These are phyloP conservation scores for Cynoglossus semilaevis DNA, from an alignment of 2,113 vertebrate species.

Conservation along the genomic window DNA sequence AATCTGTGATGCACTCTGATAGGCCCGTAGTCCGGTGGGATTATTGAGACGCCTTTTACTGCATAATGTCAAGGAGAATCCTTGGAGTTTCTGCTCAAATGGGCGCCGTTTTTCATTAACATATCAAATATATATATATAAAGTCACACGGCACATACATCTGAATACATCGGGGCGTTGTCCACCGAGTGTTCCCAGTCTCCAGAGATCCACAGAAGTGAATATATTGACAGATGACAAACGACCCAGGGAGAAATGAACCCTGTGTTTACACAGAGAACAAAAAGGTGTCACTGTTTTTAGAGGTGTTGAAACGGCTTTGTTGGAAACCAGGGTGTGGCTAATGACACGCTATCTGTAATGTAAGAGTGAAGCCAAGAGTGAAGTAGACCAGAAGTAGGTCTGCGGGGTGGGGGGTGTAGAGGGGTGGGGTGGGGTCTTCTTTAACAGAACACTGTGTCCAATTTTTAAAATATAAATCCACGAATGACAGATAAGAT, in stretches of 20 bases:
- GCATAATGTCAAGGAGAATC: slow-evolving; percentile 4
- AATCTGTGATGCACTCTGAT: slow-evolving; percentile 3
- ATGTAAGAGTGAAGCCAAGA: too few species aligned
- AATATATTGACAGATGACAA: slow-evolving; percentile 29
- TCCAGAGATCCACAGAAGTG: slow-evolving; percentile 23
- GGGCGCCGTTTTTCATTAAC: neutral
- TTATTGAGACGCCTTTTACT: neutral
- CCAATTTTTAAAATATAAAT: too few species aligned
- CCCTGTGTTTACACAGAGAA: too few species aligned
- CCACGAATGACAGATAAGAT: too few species aligned
- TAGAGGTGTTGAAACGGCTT: neutral
- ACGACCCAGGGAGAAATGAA: slow-evolving; percentile 22
- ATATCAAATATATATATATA: neutral
- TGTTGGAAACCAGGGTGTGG: too few species aligned
- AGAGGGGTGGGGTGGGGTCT: too few species aligned
- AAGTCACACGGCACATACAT: neutral
- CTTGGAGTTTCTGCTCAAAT: neutral
- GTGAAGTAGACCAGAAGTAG: too few species aligned
- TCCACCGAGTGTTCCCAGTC: slow-evolving; percentile 1
- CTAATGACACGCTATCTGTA: too few species aligned
- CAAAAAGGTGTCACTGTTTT: neutral
- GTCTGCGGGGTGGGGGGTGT: too few species aligned
- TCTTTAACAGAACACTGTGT: too few species aligned
- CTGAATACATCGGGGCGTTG: neutral
- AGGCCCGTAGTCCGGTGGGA: neutral